These are phyloP conservation scores for Hippocampus zosterae DNA, from an alignment of 2,113 vertebrate species.

Conservation along the genomic window DNA sequence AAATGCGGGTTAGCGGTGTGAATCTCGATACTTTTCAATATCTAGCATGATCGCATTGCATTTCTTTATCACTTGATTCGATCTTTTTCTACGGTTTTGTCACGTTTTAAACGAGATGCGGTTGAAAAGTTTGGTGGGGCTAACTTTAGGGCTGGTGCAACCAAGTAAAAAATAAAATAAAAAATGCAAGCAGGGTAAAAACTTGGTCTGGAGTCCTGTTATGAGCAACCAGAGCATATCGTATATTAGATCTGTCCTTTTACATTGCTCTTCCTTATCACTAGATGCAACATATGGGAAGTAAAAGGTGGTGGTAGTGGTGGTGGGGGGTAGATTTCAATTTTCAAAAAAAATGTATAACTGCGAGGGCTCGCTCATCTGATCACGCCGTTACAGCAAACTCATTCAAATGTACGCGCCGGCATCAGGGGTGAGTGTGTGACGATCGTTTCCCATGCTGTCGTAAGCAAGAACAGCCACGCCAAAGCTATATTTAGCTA, in stretches of 20 bases:
- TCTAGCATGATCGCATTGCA: background rate
- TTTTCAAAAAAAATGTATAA: constrained; percentile 40
- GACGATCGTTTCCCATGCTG: background rate
- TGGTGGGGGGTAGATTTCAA: constrained; percentile 8
- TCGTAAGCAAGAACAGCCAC: constrained; percentile 38
- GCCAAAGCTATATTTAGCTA: constrained; percentile 63
- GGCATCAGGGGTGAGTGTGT: background rate
- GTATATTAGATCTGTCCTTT: constrained; percentile 38
- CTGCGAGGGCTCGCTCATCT: constrained; percentile 42
- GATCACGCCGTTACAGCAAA: constrained; percentile 33
- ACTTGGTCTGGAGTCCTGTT: background rate
- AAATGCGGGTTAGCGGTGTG: background rate
- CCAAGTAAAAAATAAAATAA: no score
- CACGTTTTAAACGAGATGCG: no score
- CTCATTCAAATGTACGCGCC: constrained; percentile 17
- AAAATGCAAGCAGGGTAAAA: no score
- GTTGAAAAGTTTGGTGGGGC: no score
- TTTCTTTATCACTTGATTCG: no score
- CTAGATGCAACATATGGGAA: constrained; percentile 42
- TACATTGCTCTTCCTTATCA: constrained; percentile 35
- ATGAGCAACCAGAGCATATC: constrained; percentile 10
- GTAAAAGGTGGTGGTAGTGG: constrained; percentile 32
- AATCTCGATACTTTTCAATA: background rate
- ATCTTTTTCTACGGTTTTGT: no score
- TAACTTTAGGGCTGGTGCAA: no score